phyloP scores from a whole-genome alignment of 1,140 invertebrate genomes.

The Microplitis demolitor region DNA sequence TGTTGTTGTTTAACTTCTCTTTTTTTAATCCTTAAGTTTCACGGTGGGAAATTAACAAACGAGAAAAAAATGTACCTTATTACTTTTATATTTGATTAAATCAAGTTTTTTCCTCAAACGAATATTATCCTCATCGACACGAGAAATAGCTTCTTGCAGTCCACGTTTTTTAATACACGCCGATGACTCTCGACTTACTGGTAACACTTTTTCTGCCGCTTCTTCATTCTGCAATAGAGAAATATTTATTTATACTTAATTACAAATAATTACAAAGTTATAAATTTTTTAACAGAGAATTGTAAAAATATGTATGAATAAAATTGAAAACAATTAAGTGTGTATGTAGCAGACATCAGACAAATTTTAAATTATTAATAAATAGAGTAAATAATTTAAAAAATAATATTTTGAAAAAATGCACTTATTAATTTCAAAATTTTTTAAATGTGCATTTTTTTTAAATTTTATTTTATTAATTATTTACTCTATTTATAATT shows the following conservation, averaged over 20 bases:
- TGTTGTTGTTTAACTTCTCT: too few relatives aligned
- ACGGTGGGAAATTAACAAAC: neutral
- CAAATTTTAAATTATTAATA: too few relatives aligned
- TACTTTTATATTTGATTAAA: conserved; percentile 71
- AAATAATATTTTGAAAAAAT: too few relatives aligned
- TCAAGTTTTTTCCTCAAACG: conserved; percentile 76
- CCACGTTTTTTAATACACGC: conserved; percentile 52
- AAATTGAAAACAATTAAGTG: too few relatives aligned
- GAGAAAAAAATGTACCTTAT: conserved; percentile 55
- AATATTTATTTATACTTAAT: neutral
- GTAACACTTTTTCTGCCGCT: conserved; percentile 44
- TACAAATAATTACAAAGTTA: conserved; percentile 1
- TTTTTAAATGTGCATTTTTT: too few relatives aligned
- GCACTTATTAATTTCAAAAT: too few relatives aligned
- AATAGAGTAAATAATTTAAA: too few relatives aligned
- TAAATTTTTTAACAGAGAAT: neutral
- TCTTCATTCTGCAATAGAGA: conserved; percentile 52
- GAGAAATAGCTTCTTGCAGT: conserved; percentile 64
- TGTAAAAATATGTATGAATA: too few relatives aligned
- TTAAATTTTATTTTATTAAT: too few relatives aligned
- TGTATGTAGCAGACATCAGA: too few relatives aligned
- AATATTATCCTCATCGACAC: conserved; percentile 76
- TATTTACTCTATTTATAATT: too few relatives aligned
- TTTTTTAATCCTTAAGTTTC: too few relatives aligned
- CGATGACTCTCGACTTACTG: conserved; percentile 47